Conservation (phyloP, 2,113 vertebrate genomes). For the Entelurus aequoreus region DNA sequence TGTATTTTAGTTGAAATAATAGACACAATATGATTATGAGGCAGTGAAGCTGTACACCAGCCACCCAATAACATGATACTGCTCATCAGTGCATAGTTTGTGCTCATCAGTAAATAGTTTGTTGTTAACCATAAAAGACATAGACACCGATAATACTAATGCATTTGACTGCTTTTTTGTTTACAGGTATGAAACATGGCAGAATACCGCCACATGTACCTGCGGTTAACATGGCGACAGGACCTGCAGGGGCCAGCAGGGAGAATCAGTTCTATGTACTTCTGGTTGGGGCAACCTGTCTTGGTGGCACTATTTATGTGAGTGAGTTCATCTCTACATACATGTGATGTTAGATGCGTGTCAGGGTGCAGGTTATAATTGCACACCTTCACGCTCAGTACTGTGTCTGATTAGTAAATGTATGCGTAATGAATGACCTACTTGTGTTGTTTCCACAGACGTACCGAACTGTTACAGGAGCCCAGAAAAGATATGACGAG, state of each 20-base stretch:
- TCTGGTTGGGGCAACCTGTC: constrained; percentile 76
- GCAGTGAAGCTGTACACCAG: too few relatives aligned
- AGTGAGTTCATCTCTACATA: constrained; percentile 39
- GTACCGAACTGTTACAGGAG: constrained; percentile 51
- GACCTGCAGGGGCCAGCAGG: constrained; percentile 71
- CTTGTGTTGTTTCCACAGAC: constrained; percentile 40
- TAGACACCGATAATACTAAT: too few relatives aligned
- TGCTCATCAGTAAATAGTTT: too few relatives aligned
- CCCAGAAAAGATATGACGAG: constrained; percentile 54
- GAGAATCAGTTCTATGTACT: constrained; percentile 76
- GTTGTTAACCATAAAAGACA: too few relatives aligned
- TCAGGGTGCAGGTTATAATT: too few relatives aligned
- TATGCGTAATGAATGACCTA: not conserved
- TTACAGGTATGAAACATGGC: constrained; percentile 59
- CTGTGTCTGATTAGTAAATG: not conserved
- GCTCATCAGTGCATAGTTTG: too few relatives aligned
- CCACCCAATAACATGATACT: too few relatives aligned
- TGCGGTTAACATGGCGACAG: constrained; percentile 74
- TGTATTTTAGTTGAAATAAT: too few relatives aligned
- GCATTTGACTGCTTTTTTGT: not conserved
- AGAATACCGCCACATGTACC: constrained; percentile 37
- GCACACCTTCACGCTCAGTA: not conserved
- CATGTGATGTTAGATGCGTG: too few relatives aligned
- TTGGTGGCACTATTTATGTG: constrained; percentile 77
- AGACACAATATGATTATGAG: too few relatives aligned